A percentile compares a stretch with the other conserved stretches of the same genome.
phyloP scores from a whole-genome alignment of 37 sponge, comb jelly and placozoan species.

The Dysidea cf. avara region DNA sequence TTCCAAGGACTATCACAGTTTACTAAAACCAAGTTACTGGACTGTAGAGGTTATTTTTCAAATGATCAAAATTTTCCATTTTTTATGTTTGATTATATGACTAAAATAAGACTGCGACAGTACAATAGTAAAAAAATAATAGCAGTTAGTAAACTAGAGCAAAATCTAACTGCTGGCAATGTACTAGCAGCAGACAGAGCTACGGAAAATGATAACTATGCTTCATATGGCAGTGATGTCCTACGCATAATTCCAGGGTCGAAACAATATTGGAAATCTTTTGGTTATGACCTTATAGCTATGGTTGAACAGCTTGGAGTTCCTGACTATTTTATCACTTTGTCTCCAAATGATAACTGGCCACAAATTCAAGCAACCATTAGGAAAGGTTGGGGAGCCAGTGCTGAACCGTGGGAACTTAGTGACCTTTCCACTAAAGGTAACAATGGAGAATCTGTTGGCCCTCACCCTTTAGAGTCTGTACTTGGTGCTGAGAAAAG shows the following conservation, averaged over 20 bases:
- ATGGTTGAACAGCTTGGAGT: no score
- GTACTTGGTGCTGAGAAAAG: constrained; percentile 14
- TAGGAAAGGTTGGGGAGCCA: not conserved
- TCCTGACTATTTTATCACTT: constrained; percentile 5
- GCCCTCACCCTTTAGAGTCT: not conserved
- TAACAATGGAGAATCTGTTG: constrained; percentile 1
- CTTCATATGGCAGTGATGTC: no score
- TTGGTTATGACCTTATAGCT: no score
- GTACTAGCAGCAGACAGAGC: no score
- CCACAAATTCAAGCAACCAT: not conserved
- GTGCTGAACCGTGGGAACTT: no score
- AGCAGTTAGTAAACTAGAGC: no score
- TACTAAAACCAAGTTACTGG: not conserved
- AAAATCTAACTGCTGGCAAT: no score
- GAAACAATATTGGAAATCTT: no score
- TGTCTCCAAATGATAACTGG: constrained; percentile 1
- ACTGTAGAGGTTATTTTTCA: not conserved
- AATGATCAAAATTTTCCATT: not conserved
- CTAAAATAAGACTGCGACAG: not conserved
- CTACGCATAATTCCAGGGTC: no score
- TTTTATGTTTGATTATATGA: constrained; percentile 1
- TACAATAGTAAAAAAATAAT: not conserved
- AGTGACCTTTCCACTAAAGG: not conserved
- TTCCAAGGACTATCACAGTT: not conserved
- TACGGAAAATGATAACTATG: no score